These are phyloP conservation scores for Eulemur coronatus DNA, from an alignment of 2,797 vertebrate genomes.

Conservation along the genomic window DNA sequence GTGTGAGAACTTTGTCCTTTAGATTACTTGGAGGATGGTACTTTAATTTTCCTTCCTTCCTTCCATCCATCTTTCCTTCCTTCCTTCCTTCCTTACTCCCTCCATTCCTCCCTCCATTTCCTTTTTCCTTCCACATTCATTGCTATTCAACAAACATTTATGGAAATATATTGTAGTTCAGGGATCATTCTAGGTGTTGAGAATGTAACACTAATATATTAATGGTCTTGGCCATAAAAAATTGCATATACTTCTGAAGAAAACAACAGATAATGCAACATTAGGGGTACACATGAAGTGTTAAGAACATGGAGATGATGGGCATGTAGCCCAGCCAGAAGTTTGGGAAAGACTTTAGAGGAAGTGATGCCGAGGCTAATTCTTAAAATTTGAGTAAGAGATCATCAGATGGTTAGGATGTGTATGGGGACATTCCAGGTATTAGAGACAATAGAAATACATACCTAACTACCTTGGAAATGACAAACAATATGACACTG, in stretches of 20 bases:
- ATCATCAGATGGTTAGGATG: neutral
- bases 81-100: rapidly evolving
- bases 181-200: neutral
- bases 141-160: neutral
- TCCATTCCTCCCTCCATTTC: neutral
- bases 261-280: neutral
- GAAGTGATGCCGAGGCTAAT: neutral
- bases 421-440: neutral
- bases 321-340: neutral
- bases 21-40: neutral
- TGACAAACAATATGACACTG: neutral
- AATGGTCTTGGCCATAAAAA: neutral
- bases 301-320: neutral
- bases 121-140: neutral
- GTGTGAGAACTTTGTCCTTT: neutral
- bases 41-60: neutral
- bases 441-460: neutral
- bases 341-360: neutral
- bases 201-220: neutral
- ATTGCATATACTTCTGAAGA: neutral
- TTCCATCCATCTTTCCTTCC: neutral
- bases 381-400: neutral
- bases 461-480: neutral
- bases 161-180: neutral
- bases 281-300: neutral